Evolutionary conservation across 2,888 invertebrate genomes (phyloP).

Genomic region (Bedellia somnulentella): DNA sequence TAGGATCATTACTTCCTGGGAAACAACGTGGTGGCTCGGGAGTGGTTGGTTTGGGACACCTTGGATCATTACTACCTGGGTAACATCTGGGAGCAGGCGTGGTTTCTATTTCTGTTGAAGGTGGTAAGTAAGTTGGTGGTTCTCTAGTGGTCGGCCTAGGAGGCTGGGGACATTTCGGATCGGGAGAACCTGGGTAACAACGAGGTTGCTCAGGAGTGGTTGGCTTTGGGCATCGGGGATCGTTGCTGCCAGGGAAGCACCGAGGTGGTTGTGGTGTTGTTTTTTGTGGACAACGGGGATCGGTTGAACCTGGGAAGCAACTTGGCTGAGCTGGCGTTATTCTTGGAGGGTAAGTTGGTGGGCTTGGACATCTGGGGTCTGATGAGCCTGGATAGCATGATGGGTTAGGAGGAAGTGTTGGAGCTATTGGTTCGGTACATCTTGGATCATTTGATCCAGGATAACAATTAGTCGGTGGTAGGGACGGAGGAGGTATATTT

Average conservation of each 20-base stretch:
- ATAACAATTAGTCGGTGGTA: slow-evolving; percentile 10
- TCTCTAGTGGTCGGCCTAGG: slow-evolving; percentile 17
- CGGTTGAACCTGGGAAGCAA: slow-evolving; percentile 15
- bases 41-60: slow-evolving; percentile 16
- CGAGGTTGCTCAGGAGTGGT: slow-evolving; percentile 15
- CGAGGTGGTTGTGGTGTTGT: slow-evolving; percentile 14
- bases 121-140: slow-evolving; percentile 18
- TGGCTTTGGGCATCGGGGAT: slow-evolving; percentile 18
- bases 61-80: slow-evolving; percentile 17
- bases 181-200: slow-evolving; percentile 17
- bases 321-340: slow-evolving; percentile 10
- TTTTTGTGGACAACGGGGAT: slow-evolving; percentile 18
- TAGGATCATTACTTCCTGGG: slow-evolving; percentile 20
- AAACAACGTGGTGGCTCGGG: slow-evolving; percentile 16
- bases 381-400: slow-evolving; percentile 19
- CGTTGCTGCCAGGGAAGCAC: slow-evolving; percentile 15
- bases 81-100: slow-evolving; percentile 16
- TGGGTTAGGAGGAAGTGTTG: slow-evolving; percentile 10
- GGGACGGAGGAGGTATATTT: slow-evolving; percentile 16
- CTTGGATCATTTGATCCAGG: slow-evolving; percentile 12
- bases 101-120: slow-evolving; percentile 12
- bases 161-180: slow-evolving; percentile 24
- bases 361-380: slow-evolving; percentile 18
- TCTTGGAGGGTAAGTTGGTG: slow-evolving; percentile 14
- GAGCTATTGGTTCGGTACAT: slow-evolving; percentile 14